Base-by-base conservation (phyloP, 2,888 invertebrate species). In the Dynastes grantii region DNA sequence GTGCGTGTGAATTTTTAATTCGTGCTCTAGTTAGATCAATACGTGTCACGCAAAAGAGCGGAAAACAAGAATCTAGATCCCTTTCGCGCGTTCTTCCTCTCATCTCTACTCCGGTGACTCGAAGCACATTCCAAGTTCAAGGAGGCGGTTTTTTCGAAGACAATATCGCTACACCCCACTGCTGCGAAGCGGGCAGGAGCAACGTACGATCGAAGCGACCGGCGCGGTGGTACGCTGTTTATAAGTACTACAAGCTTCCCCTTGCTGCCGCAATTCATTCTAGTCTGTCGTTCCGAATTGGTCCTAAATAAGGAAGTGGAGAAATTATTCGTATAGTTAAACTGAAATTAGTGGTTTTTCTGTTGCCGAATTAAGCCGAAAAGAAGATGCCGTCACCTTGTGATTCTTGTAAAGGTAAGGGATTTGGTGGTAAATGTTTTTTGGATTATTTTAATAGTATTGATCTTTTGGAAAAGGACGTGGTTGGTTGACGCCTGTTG, bases 351-450 rank as follows among this genome's bases (percentile, higher is more conserved):
- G 22, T 16, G 8, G 4, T 55, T 55, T 53, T 22, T 55, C 55
- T 55, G 8, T 55, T 16, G 55, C n/a, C 55, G 6, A 22, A 22
- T 22, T 5, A 53, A 53, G 55, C 8, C 22, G n/a, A 22, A 55
- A 55, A 51, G 22, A 85, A 84, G 88, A 92, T 92, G 92, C 91
- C 92, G 81, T 90, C 91, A 37, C 92, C 92, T 78, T 89, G 90
- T 82, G 92, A 92, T 83, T 86, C 90, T 53, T 91, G 91, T 86
- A 91, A 91, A 89, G 91, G 92, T 92, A 88, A 86, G 5, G 5
- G 86, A 64, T 61, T 71, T 71, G 16, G 4, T 16, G 79, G 55
- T 61, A 55, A 37, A 51, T 49, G 37, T 29, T 32, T 8, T 32
- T 61, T 77, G 2, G n/a, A 37, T n/a, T 51, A 3, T 29, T 68